Conservation (phyloP, 2,888 invertebrate genomes). For the Digitonthophagus gazella region DNA sequence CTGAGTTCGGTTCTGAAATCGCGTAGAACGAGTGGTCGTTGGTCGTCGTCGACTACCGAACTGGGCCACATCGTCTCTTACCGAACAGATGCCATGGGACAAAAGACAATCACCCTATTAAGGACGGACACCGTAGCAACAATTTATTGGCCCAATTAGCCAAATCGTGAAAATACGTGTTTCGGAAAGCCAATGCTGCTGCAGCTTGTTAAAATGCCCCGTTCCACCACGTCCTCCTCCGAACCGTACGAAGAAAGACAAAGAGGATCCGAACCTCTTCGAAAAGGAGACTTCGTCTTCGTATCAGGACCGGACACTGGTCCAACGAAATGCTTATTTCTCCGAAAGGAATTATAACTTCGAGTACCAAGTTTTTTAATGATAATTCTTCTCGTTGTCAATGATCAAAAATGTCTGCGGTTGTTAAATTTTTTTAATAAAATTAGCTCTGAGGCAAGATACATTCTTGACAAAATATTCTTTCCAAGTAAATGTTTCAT, state of each 20-base stretch:
- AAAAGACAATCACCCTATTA: conserved; percentile 55
- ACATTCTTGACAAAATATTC: too few species aligned
- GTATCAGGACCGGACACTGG: neutral
- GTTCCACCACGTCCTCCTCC: conserved; percentile 21
- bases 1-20: neutral
- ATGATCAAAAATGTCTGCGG: neutral
- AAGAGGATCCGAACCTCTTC: conserved; percentile 19
- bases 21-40: neutral
- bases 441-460: too few species aligned
- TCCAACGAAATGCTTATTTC: neutral
- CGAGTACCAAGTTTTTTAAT: neutral
- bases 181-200: conserved; percentile 50
- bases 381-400: neutral
- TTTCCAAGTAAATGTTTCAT: neutral
- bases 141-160: conserved; percentile 59
- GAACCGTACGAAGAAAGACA: conserved; percentile 18
- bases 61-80: conserved; percentile 16
- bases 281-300: neutral
- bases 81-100: conserved; percentile 50
- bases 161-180: conserved; percentile 55
- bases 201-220: conserved; percentile 29
- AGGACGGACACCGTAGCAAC: conserved; percentile 52
- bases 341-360: neutral
- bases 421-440: neutral
- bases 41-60: neutral